These are phyloP conservation scores for Archocentrus centrarchus DNA, from an alignment of 2,113 vertebrate species.

Conservation along the genomic window DNA sequence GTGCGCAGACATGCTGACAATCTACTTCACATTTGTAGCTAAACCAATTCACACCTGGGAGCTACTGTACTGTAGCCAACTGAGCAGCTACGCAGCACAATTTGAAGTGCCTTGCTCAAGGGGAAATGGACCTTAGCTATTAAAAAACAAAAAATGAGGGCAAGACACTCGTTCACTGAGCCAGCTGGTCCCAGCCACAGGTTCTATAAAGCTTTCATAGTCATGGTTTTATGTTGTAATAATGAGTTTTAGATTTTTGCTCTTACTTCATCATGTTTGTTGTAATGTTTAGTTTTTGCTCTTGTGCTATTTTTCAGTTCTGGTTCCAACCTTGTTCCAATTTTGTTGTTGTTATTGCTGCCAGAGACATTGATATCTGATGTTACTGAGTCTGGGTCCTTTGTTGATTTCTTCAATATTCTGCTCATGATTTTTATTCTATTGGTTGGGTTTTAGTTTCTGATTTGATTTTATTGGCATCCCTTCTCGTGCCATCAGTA, in stretches of 20 bases:
- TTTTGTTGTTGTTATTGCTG: neutral
- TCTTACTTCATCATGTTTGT: neutral
- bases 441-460: neutral
- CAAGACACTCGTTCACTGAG: neutral
- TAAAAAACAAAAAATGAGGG: neutral
- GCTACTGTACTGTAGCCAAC: neutral
- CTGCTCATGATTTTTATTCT: neutral
- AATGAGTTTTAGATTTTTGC: neutral
- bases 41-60: neutral
- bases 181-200: neutral
- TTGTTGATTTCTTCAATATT: neutral
- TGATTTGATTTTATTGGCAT: neutral
- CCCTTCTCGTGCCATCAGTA: too few species aligned
- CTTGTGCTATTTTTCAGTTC: neutral
- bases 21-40: neutral
- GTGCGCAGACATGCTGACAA: neutral
- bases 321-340: neutral
- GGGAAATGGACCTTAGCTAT: neutral
- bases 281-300: neutral
- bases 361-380: neutral
- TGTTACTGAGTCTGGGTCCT: neutral
- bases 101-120: neutral
- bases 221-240: neutral
- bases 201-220: accelerated
- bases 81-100: neutral